A percentile compares a stretch with the other conserved stretches of the same genome.
phyloP scores from a whole-genome alignment of 2,888 invertebrate species.

The Drosophila greeni region DNA sequence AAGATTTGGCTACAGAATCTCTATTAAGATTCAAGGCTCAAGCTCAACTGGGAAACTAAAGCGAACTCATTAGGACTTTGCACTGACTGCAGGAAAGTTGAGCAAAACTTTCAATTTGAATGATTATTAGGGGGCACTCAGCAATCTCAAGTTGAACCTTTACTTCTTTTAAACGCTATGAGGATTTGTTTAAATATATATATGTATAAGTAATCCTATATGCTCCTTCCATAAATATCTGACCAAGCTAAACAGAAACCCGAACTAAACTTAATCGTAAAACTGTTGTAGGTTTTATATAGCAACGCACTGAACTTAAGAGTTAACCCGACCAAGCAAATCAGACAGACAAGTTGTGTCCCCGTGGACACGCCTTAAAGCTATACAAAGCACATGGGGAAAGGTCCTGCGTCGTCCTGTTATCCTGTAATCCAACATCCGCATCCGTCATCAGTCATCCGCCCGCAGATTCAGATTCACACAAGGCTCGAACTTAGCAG shows the following conservation, averaged over 20 bases:
- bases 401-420: constrained; percentile 6
- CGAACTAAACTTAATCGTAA: constrained; percentile 27
- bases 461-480: constrained; percentile 43
- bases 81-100: constrained; percentile 7
- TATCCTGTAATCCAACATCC: constrained; percentile 5
- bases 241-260: constrained; percentile 28
- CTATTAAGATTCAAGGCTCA: constrained; percentile 11
- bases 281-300: constrained; percentile 17
- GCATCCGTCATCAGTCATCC: constrained; percentile 17
- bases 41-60: not conserved
- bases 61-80: constrained; percentile 9
- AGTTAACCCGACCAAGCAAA: constrained; percentile 49
- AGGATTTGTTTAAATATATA: constrained; percentile 22
- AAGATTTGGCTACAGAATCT: constrained; percentile 25
- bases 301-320: constrained; percentile 30
- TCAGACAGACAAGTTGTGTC: constrained; percentile 42
- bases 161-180: constrained; percentile 38
- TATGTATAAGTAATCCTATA: constrained; percentile 28
- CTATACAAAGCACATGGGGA: constrained; percentile 62
- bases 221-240: constrained; percentile 9
- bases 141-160: constrained; percentile 1
- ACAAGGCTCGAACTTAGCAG: constrained; percentile 15
- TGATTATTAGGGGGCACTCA: constrained; percentile 1
- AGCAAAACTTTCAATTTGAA: constrained; percentile 11
- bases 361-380: constrained; percentile 54